Conservation (phyloP, 2,888 invertebrate genomes). For the Coecobrya sp. region DNA sequence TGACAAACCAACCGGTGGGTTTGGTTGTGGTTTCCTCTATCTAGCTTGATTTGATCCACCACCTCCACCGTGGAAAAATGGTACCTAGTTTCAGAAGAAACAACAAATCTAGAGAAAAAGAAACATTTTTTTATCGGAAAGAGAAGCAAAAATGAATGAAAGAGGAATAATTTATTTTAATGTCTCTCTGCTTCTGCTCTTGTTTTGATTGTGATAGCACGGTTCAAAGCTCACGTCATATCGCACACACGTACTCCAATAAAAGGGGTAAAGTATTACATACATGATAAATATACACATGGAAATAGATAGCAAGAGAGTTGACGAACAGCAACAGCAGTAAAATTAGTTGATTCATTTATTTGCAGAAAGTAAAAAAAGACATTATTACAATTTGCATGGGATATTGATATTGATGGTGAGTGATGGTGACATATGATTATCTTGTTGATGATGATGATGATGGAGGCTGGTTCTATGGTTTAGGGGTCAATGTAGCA, state of each 20-base stretch:
- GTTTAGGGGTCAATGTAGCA: constrained; percentile 69
- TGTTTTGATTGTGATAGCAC: constrained; percentile 46
- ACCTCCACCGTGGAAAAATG: neutral
- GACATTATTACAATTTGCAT: constrained; percentile 13
- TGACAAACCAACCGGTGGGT: constrained; percentile 13
- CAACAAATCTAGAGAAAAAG: neutral
- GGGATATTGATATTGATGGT: constrained; percentile 33
- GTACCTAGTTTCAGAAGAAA: constrained; percentile 22
- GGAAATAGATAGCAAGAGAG: neutral
- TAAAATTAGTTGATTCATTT: constrained; percentile 16
- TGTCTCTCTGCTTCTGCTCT: neutral
- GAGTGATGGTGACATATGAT: constrained; percentile 44
- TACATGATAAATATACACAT: neutral
- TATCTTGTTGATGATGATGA: constrained; percentile 5
- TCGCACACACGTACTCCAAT: neutral
- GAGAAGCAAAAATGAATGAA: constrained; percentile 52
- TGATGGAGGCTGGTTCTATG: constrained; percentile 63
- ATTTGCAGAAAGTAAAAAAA: constrained; percentile 42
- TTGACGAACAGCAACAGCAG: neutral
- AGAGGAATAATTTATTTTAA: constrained; percentile 34
- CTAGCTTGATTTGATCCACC: neutral
- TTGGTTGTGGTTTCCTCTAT: neutral
- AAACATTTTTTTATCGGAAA: constrained; percentile 4
- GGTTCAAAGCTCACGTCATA: constrained; percentile 52
- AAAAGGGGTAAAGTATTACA: neutral